A percentile compares a stretch with the other conserved stretches of the same genome.
These are phyloP conservation scores for Nyctibius grandis DNA, from an alignment of 2,797 vertebrate genomes.

Conservation along the genomic window DNA sequence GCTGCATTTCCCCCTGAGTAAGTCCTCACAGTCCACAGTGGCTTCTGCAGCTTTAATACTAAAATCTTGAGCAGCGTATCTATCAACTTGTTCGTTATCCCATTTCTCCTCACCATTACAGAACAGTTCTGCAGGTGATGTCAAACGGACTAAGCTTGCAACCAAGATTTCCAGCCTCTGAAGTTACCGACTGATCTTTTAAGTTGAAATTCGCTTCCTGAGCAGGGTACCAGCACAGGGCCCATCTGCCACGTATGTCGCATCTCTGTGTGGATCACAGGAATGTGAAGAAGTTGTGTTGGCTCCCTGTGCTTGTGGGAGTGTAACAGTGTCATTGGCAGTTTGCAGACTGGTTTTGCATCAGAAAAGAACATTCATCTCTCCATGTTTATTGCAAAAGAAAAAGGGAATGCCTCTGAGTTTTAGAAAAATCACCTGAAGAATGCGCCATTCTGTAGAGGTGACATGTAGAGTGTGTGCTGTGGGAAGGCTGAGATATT, in stretches of 20 bases:
- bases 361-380: background rate
- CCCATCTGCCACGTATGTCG: conserved; percentile 41
- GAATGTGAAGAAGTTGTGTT: conserved; percentile 4
- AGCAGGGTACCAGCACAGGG: background rate
- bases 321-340: background rate
- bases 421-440: background rate
- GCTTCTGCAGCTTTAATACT: background rate
- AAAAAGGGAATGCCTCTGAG: background rate
- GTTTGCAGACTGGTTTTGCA: background rate
- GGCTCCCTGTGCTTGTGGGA: background rate
- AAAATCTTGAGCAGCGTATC: background rate
- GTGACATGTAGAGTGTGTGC: accelerated
- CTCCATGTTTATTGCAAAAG: background rate
- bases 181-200: background rate
- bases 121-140: background rate
- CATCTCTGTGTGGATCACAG: background rate
- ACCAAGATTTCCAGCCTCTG: background rate
- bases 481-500: background rate
- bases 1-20: background rate
- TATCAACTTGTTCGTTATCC: background rate
- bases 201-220: background rate
- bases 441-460: background rate
- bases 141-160: background rate
- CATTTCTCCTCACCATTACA: background rate
- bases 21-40: background rate